Evolutionary conservation across 2,113 vertebrate genomes (phyloP).

Genomic region (Probosciger aterrimus): DNA sequence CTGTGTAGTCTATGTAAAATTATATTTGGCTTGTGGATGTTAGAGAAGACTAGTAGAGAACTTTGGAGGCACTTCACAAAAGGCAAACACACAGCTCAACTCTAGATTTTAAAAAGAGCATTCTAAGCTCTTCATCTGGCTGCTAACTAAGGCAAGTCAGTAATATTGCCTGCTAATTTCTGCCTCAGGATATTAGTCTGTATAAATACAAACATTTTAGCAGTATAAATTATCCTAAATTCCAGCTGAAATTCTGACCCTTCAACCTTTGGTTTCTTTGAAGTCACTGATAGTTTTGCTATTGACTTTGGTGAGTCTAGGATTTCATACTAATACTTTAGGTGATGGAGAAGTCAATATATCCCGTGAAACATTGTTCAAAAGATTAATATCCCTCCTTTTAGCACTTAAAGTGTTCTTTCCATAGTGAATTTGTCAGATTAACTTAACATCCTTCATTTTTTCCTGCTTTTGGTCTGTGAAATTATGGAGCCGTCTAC

Average conservation of each 20-base stretch:
- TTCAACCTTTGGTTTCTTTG: slow-evolving; percentile 30
- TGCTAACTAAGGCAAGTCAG: not conserved
- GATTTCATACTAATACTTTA: slow-evolving; percentile 16
- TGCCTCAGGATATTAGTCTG: not conserved
- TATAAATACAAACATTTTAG: not conserved
- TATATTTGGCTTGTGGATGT: not conserved
- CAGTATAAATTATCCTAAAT: not conserved
- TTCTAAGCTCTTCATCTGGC: not conserved
- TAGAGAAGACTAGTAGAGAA: not conserved
- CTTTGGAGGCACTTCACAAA: not conserved
- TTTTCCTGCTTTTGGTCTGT: not conserved
- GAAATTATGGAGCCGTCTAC: not conserved
- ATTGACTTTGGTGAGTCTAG: not conserved
- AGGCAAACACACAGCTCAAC: not conserved
- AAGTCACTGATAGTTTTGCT: slow-evolving; percentile 1
- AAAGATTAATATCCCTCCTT: not conserved
- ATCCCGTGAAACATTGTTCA: not conserved
- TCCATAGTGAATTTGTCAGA: not conserved
- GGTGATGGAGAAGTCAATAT: not conserved
- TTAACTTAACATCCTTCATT: not conserved
- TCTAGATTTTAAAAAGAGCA: not conserved
- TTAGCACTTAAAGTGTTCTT: not conserved
- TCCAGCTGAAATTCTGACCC: slow-evolving; percentile 5
- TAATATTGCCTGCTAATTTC: slow-evolving; percentile 16
- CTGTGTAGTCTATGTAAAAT: not conserved